Base-by-base conservation (phyloP, 2,888 invertebrate genomes). In the Tenthredo scrophulariae region DNA sequence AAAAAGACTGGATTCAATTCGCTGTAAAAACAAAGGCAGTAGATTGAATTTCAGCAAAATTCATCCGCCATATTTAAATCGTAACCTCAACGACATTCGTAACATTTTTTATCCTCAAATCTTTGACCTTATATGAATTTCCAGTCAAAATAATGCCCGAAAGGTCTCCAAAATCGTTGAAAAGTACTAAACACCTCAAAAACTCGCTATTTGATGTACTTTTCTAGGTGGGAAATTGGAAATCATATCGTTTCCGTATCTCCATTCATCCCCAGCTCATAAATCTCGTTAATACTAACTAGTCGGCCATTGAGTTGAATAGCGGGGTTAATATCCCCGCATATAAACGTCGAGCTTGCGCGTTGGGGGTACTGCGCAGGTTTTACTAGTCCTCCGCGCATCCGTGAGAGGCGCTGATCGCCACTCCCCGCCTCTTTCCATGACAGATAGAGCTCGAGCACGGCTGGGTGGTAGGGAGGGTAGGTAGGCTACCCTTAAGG, bases 401-500 rank as follows among this genome's bases (percentile, higher is more conserved):
- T 37, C 80, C 80, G 80, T 13, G 0, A 33, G 62, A 26, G 80
- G 80, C 62, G 80, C 50, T 80, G 18, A 29, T 2, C 50, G 58
- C 40, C n/a, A 1, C 72, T 80, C 77, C 77, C 74, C 46, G 22
- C 72, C 72, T 22, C 26, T 40, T 40, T 43, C 10, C 15, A 1
- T 40, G n/a, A 40, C 72, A n/a, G 72, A 33, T 22, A 40, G n/a
- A 33, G 22, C 72, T 46, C 26, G 13, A 26, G 50, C 26, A 6
- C 22, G 58, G 22, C 22, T 22, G 7, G 74, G 74, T 26, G 29
- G 10, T 54, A 29, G 54, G 77, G 29, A 22, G 77, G 54, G 33
- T 43, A 54, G 54, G 29, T 50, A 50, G 26, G 80, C 80, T 18
- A 62, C 80, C 58, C 80, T 80, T 80, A 80, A 80, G 62, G 40